A percentile compares a stretch with the other conserved stretches of the same genome.
These are phyloP conservation scores for Saguinus imperator DNA, from an alignment of 2,113 vertebrate genomes.

Conservation along the genomic window DNA sequence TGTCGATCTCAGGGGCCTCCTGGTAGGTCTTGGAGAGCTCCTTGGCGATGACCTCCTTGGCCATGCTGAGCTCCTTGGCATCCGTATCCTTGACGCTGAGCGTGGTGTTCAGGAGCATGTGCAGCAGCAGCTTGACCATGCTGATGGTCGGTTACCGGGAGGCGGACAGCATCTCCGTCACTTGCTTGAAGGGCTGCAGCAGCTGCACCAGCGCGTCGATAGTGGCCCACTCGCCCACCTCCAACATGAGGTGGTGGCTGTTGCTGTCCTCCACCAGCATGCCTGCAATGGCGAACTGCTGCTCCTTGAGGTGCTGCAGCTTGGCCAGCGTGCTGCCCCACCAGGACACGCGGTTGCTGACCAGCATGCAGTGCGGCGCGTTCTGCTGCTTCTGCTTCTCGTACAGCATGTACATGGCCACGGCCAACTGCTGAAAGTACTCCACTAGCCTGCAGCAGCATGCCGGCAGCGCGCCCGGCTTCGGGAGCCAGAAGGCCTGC, in stretches of 20 bases:
- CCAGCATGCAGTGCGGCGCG: conserved; percentile 81
- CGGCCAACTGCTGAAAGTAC: conserved; percentile 86
- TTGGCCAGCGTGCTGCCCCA: conserved; percentile 90
- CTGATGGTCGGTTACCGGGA: conserved; percentile 89
- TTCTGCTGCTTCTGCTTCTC: conserved; percentile 88
- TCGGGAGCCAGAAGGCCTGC: conserved; percentile 89
- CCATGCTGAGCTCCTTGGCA: conserved; percentile 88
- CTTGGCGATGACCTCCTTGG: conserved; percentile 90
- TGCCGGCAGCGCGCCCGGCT: conserved; percentile 83
- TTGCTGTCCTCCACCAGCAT: conserved; percentile 87
- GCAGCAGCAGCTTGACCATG: conserved; percentile 92
- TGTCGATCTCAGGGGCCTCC: conserved; percentile 88
- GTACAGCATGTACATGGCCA: conserved; percentile 81
- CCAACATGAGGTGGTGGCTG: conserved; percentile 88
- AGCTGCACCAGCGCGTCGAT: conserved; percentile 87
- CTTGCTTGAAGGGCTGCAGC: conserved; percentile 89
- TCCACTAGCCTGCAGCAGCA: conserved; percentile 89
- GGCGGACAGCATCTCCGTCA: conserved; percentile 88
- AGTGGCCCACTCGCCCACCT: conserved; percentile 87
- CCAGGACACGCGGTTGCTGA: conserved; percentile 84
- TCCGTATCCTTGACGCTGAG: conserved; percentile 87
- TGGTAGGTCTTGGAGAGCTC: conserved; percentile 87
- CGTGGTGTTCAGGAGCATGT: conserved; percentile 89
- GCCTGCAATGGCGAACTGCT: conserved; percentile 85
- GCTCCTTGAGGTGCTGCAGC: conserved; percentile 88